phyloP scores from a whole-genome alignment of 2,113 vertebrate species.

The Hemiprocne comata region DNA sequence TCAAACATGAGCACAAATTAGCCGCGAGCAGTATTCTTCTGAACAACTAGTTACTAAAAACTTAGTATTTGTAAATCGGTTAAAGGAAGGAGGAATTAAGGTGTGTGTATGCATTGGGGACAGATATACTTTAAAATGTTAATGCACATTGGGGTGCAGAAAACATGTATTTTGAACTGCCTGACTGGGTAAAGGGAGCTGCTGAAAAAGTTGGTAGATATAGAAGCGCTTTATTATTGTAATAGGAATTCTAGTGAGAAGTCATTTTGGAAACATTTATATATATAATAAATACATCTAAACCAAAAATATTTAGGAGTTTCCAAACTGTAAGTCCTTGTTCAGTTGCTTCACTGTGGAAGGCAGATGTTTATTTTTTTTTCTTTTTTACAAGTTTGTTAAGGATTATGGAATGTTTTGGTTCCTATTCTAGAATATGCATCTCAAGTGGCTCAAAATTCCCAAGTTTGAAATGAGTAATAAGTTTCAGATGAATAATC shows the following conservation, averaged over 20 bases:
- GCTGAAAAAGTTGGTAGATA: slow-evolving; percentile 21
- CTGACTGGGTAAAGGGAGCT: neutral
- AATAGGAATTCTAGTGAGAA: slow-evolving; percentile 33
- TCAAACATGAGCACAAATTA: neutral
- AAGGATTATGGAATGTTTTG: slow-evolving; percentile 66
- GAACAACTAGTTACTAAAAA: neutral
- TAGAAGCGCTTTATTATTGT: neutral
- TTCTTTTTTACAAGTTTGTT: slow-evolving; percentile 63
- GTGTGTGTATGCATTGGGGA: neutral
- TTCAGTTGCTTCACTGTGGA: neutral
- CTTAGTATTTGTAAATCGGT: neutral
- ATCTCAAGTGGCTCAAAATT: slow-evolving; percentile 65
- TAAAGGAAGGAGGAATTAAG: slow-evolving; percentile 4
- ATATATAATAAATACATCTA: slow-evolving; percentile 27
- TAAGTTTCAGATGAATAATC: slow-evolving; percentile 60
- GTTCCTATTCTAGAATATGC: slow-evolving; percentile 55
- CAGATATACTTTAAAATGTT: neutral
- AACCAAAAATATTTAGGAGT: slow-evolving; percentile 45
- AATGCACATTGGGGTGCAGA: neutral
- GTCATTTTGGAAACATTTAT: slow-evolving; percentile 41
- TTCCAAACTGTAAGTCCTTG: slow-evolving; percentile 47
- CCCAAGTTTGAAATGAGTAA: slow-evolving; percentile 46
- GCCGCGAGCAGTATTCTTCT: neutral
- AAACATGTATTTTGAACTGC: neutral
- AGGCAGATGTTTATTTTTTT: slow-evolving; percentile 69